These are phyloP conservation scores for Apodemia zela DNA, from an alignment of 2,888 invertebrate genomes.

Conservation along the genomic window DNA sequence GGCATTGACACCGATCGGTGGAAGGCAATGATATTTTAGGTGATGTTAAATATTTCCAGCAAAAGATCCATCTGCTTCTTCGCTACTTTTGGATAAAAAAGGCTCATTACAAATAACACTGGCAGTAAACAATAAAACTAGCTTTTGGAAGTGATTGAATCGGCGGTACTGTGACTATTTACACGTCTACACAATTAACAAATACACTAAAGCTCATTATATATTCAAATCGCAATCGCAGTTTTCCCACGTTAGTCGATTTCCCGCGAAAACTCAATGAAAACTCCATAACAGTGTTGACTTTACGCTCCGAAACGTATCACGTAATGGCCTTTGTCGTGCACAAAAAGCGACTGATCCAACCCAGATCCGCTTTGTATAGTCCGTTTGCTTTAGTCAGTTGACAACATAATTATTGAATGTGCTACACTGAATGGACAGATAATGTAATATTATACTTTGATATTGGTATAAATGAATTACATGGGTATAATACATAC, in stretches of 20 bases:
- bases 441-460: conserved; percentile 37
- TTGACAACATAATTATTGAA: conserved; percentile 73
- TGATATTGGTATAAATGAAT: conserved; percentile 1
- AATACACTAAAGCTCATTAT: conserved; percentile 65
- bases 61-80: too few relatives aligned
- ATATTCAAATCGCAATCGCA: conserved; percentile 71
- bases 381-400: conserved; percentile 60
- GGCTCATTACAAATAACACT: too few relatives aligned
- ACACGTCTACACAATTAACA: conserved; percentile 74
- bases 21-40: too few relatives aligned
- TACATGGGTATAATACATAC: not conserved
- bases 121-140: not conserved
- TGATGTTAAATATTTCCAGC: too few relatives aligned
- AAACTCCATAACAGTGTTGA: conserved; percentile 76
- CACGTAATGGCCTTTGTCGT: conserved; percentile 73
- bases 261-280: conserved; percentile 65
- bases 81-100: too few relatives aligned
- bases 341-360: conserved; percentile 75
- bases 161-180: conserved; percentile 55
- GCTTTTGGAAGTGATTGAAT: not conserved
- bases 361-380: conserved; percentile 67
- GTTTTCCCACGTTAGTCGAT: conserved; percentile 67
- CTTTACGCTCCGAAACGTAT: conserved; percentile 66
- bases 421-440: conserved; percentile 52
- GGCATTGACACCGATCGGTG: too few relatives aligned